These are phyloP conservation scores for Rhadina sibilatrix DNA, from an alignment of 2,113 vertebrate species.

Conservation along the genomic window DNA sequence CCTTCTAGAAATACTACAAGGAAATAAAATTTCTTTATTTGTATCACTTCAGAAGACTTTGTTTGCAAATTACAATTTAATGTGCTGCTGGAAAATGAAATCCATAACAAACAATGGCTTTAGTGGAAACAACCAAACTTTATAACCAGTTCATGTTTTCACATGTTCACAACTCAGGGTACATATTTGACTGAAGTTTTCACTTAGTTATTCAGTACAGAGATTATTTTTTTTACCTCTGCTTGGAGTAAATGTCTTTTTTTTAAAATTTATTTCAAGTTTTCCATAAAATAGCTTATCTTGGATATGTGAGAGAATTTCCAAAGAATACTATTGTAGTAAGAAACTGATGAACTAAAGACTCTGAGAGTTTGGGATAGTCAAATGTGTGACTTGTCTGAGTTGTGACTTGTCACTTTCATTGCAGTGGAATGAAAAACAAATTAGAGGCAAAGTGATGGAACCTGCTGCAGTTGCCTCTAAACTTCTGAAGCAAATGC, in stretches of 20 bases:
- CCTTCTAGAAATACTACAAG: neutral
- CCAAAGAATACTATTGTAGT: neutral
- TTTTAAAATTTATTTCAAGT: neutral
- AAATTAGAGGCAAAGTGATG: neutral
- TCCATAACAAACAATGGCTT: neutral
- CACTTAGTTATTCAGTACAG: neutral
- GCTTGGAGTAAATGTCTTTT: neutral
- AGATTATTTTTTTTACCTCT: neutral
- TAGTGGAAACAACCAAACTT: neutral
- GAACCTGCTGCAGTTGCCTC: neutral
- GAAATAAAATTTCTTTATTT: neutral
- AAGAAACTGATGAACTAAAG: neutral
- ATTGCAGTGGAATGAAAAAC: neutral
- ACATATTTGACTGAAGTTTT: neutral
- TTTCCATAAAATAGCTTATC: neutral
- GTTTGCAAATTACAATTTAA: neutral
- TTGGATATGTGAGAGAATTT: neutral
- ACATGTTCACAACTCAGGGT: neutral
- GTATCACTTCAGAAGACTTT: neutral
- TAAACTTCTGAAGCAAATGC: neutral
- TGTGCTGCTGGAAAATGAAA: neutral
- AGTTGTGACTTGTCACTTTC: neutral
- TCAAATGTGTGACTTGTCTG: neutral
- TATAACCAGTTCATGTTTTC: neutral
- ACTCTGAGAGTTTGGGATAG: neutral